These are phyloP conservation scores for Rhopalosiphum padi DNA, from an alignment of 1,140 invertebrate genomes.

Conservation along the genomic window DNA sequence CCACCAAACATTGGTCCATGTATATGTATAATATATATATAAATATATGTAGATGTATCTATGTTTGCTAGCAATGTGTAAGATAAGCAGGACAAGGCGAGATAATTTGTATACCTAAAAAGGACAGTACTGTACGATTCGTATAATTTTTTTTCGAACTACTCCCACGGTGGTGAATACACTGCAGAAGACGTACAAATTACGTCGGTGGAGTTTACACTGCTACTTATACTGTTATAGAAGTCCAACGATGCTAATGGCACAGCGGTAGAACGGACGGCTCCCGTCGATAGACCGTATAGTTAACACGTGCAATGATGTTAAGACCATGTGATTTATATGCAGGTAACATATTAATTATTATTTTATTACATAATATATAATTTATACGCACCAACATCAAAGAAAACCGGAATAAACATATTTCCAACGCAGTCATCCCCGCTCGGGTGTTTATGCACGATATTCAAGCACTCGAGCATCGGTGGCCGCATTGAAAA, in stretches of 20 bases:
- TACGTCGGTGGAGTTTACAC: not conserved
- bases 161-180: not conserved
- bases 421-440: constrained; percentile 2
- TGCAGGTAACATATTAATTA: not conserved
- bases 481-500: not conserved
- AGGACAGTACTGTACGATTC: no score
- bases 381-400: not conserved
- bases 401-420: constrained; percentile 21
- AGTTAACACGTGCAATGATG: not conserved
- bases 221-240: not conserved
- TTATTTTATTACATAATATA: not conserved
- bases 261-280: not conserved
- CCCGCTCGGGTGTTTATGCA: not conserved
- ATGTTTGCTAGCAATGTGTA: no score
- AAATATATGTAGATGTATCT: no score
- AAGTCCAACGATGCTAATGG: not conserved
- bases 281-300: not conserved
- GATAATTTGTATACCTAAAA: no score
- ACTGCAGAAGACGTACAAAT: not conserved
- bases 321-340: not conserved
- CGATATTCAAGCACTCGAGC: not conserved
- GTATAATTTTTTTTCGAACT: not conserved
- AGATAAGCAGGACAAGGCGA: no score
- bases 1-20: no score
- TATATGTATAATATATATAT: no score